A percentile compares a stretch with the other conserved stretches of the same genome.
Conservation (phyloP, 1,140 invertebrate genomes). For the Zaprionus africanus region DNA sequence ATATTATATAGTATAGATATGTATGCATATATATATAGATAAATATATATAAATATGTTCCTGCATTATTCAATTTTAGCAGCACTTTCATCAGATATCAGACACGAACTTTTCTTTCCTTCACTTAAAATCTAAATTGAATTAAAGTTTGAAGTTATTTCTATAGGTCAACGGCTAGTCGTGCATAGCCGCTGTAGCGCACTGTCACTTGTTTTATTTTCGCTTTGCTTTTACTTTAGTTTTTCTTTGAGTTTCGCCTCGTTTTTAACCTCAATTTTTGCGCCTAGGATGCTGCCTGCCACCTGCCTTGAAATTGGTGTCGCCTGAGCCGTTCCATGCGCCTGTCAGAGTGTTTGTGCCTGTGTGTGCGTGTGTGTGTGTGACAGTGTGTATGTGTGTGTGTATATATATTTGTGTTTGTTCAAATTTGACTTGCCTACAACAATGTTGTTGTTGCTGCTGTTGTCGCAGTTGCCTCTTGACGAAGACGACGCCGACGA, state of each 20-base stretch:
- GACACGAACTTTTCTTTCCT: too few species aligned
- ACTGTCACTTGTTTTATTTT: conserved; percentile 33
- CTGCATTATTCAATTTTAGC: too few species aligned
- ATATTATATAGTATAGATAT: too few species aligned
- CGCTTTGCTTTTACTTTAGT: conserved; percentile 39
- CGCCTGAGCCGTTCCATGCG: conserved; percentile 12
- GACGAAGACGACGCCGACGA: conserved; percentile 57
- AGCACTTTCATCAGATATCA: too few species aligned
- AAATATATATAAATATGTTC: too few species aligned
- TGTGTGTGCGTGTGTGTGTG: conserved; percentile 22
- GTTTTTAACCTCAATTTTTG: conserved; percentile 72
- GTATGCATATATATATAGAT: too few species aligned
- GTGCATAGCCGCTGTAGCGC: neutral
- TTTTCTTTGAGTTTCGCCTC: conserved; percentile 49
- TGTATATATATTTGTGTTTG: conserved; percentile 40
- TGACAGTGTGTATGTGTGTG: conserved; percentile 2
- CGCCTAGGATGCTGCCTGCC: conserved; percentile 62
- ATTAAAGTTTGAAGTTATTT: too few species aligned
- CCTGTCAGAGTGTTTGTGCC: conserved; percentile 7
- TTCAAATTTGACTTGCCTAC: conserved; percentile 66
- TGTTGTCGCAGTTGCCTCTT: conserved; percentile 49
- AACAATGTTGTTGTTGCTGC: conserved; percentile 7
- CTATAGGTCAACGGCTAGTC: neutral
- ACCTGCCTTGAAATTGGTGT: conserved; percentile 66
- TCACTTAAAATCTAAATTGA: too few species aligned